phyloP scores from a whole-genome alignment of 2,113 vertebrate species.

The Melanocharis versteri region DNA sequence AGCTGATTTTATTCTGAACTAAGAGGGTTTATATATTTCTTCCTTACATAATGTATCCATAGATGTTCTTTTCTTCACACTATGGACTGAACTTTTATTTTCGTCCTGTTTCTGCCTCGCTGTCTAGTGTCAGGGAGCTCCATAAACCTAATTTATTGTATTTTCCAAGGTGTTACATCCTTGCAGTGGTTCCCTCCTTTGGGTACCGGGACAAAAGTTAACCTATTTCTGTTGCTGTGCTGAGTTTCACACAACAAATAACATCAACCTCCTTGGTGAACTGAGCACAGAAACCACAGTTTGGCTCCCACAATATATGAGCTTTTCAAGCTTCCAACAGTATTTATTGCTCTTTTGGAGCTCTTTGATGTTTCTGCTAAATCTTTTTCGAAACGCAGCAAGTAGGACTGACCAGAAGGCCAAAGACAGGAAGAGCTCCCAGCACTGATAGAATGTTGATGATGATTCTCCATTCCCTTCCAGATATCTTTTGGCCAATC shows the following conservation, averaged over 20 bases:
- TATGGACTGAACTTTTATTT: background rate
- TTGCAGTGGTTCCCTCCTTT: background rate
- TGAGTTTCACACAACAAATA: background rate
- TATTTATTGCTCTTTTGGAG: background rate
- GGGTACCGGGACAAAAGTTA: background rate
- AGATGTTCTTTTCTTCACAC: background rate
- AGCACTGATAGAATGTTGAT: background rate
- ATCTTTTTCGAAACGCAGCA: background rate
- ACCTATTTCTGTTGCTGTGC: background rate
- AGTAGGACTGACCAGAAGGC: background rate
- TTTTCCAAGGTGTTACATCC: background rate
- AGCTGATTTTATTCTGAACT: background rate
- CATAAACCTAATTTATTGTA: background rate
- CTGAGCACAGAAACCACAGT: background rate
- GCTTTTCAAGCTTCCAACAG: background rate
- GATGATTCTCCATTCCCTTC: background rate
- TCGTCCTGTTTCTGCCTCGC: background rate
- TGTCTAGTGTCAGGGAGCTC: background rate
- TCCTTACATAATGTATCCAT: background rate
- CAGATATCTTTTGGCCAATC: background rate
- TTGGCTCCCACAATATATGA: background rate
- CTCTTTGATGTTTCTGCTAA: background rate
- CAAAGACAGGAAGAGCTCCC: background rate
- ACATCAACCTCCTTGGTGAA: background rate
- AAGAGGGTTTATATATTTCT: background rate